Percentiles rank a stretch among this genome's conserved stretches.
Conservation (phyloP, 2,888 invertebrate genomes). For the Micoletzkya japonica region DNA sequence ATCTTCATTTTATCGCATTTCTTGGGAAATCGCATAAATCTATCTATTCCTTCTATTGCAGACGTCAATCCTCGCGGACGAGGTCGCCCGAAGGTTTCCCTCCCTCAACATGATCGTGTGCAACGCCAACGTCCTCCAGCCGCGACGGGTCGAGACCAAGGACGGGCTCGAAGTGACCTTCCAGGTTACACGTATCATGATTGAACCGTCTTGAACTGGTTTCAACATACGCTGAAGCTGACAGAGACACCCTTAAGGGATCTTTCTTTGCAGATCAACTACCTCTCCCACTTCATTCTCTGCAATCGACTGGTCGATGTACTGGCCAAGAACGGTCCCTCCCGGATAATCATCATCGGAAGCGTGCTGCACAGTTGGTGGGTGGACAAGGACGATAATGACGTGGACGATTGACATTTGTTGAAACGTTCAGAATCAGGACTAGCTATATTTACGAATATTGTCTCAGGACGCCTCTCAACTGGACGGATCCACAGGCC, state of each 20-base stretch:
- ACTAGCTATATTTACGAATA: too few species aligned
- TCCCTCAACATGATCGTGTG: constrained; percentile 55
- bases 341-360: constrained; percentile 59
- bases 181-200: too few species aligned
- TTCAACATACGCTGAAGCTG: not conserved
- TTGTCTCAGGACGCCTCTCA: constrained; percentile 42
- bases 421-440: too few species aligned
- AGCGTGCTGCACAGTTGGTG: constrained; percentile 61
- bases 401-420: not conserved
- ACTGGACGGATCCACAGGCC: constrained; percentile 59
- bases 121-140: constrained; percentile 57
- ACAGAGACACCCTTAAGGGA: not conserved
- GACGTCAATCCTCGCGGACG: constrained; percentile 55
- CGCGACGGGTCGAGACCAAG: constrained; percentile 47
- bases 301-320: constrained; percentile 47
- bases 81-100: constrained; percentile 54
- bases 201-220: too few species aligned
- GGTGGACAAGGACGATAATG: constrained; percentile 26
- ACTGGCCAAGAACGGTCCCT: constrained; percentile 49
- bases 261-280: constrained; percentile 54
- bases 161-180: constrained; percentile 59
- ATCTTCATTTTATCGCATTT: too few species aligned
- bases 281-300: constrained; percentile 59
- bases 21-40: not conserved
- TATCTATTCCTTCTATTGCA: constrained; percentile 30